phyloP scores from a whole-genome alignment of 2,888 invertebrate species.

The Pseudococcus jackbeardsleyi region DNA sequence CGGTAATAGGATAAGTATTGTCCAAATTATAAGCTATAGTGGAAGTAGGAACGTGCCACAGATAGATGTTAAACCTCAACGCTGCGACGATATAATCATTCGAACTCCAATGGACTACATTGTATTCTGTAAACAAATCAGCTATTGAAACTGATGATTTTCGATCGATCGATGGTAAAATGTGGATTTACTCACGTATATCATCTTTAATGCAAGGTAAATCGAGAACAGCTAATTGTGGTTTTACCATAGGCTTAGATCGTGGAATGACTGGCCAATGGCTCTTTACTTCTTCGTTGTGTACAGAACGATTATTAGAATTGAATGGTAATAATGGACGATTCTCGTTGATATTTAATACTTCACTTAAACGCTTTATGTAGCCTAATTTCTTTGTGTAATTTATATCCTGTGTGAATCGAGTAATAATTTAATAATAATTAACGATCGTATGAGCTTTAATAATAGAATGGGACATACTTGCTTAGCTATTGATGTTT shows the following conservation, averaged over 20 bases:
- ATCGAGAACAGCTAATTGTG: slow-evolving; percentile 59
- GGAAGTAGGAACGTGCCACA: slow-evolving; percentile 57
- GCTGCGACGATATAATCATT: slow-evolving; percentile 50
- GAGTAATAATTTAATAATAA: not conserved
- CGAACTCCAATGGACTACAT: slow-evolving; percentile 53
- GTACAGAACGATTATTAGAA: not conserved
- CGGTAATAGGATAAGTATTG: not conserved
- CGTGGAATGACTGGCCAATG: slow-evolving; percentile 57
- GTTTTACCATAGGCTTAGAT: slow-evolving; percentile 43
- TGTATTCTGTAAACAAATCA: slow-evolving; percentile 36
- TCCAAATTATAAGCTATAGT: not conserved
- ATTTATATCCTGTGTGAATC: slow-evolving; percentile 16
- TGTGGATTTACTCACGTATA: slow-evolving; percentile 26
- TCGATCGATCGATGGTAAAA: not conserved
- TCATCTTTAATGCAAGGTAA: slow-evolving; percentile 40
- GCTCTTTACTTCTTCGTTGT: not conserved
- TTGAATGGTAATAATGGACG: slow-evolving; percentile 14
- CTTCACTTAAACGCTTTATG: not conserved
- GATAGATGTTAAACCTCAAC: not conserved
- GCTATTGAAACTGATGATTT: not conserved
- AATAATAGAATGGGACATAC: slow-evolving; percentile 21
- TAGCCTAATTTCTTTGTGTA: slow-evolving; percentile 20
- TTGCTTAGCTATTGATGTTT: slow-evolving; percentile 23
- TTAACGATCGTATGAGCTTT: not conserved
- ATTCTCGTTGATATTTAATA: slow-evolving; percentile 26